Conservation (phyloP, 2,113 vertebrate genomes). For the Dasyurus viverrinus region DNA sequence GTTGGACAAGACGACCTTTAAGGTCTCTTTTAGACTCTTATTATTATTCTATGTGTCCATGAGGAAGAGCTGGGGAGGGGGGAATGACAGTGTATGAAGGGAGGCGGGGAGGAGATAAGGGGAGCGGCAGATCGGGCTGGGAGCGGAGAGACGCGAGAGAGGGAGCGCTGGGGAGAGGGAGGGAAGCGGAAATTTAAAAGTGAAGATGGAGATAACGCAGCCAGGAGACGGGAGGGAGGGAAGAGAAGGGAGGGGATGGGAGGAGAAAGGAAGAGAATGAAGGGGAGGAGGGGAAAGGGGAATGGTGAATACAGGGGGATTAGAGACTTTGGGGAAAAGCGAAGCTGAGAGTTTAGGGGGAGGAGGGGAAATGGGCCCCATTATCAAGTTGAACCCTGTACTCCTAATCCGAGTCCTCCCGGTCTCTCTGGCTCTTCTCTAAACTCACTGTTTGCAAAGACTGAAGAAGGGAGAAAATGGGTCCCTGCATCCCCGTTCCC, state of each 20-base stretch:
- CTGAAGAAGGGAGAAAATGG: slow-evolving; percentile 93
- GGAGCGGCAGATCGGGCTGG: slow-evolving; percentile 53
- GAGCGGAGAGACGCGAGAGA: slow-evolving; percentile 74
- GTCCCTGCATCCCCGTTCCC: slow-evolving; percentile 54
- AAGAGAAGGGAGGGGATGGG: slow-evolving; percentile 47
- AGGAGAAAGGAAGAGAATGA: slow-evolving; percentile 47
- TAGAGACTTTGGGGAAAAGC: neutral
- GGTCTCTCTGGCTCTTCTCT: neutral
- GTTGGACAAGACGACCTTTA: neutral
- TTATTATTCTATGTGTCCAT: neutral
- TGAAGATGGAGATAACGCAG: slow-evolving; percentile 79
- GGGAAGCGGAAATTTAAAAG: slow-evolving; percentile 80
- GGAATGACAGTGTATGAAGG: neutral
- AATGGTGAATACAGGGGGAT: neutral
- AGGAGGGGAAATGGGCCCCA: neutral
- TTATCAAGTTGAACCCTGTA: neutral
- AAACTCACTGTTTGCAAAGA: slow-evolving; percentile 90
- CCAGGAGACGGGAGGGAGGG: slow-evolving; percentile 71
- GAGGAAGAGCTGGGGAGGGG: slow-evolving; percentile 39
- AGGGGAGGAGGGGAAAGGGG: neutral
- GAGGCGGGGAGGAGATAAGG: neutral
- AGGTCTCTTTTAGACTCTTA: neutral
- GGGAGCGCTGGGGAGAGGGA: slow-evolving; percentile 52
- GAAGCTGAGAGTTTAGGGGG: neutral
- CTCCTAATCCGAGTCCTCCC: too few species aligned